These are phyloP conservation scores for Heloderma charlesbogerti DNA, from an alignment of 2,113 vertebrate genomes.

Conservation along the genomic window DNA sequence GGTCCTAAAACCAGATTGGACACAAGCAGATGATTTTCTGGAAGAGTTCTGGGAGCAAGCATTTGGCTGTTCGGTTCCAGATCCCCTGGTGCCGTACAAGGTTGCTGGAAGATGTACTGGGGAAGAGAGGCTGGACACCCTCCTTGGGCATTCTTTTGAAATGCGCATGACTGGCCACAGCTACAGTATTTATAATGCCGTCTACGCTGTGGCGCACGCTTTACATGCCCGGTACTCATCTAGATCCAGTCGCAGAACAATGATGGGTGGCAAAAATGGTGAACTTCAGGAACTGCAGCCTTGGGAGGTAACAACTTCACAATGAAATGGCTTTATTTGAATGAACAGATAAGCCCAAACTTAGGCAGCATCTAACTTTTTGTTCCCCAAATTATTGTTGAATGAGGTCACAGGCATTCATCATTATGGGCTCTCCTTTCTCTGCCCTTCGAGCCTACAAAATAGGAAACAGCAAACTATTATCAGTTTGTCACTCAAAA, in stretches of 20 bases:
- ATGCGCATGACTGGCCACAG: neutral
- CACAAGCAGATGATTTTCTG: neutral
- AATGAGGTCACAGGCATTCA: too few relatives aligned
- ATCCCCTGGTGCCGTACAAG: neutral
- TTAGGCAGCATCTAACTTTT: too few relatives aligned
- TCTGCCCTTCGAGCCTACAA: too few relatives aligned
- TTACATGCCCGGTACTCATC: neutral
- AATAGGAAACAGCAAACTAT: too few relatives aligned
- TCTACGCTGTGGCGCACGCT: neutral
- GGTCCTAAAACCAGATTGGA: neutral
- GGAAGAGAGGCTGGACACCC: neutral
- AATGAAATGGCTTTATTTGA: neutral
- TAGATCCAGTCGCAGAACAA: neutral
- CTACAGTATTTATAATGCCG: neutral
- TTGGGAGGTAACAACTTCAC: neutral
- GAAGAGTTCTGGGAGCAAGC: neutral
- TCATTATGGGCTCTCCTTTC: too few relatives aligned
- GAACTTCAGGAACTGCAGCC: neutral
- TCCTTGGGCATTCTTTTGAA: neutral
- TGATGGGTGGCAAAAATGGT: neutral
- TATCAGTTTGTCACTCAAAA: too few relatives aligned
- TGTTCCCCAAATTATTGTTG: too few relatives aligned
- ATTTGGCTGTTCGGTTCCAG: neutral
- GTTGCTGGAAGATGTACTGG: too few relatives aligned
- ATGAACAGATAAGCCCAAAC: neutral